Conservation (phyloP, 2,888 invertebrate genomes). For the Lomographa bimaculata region DNA sequence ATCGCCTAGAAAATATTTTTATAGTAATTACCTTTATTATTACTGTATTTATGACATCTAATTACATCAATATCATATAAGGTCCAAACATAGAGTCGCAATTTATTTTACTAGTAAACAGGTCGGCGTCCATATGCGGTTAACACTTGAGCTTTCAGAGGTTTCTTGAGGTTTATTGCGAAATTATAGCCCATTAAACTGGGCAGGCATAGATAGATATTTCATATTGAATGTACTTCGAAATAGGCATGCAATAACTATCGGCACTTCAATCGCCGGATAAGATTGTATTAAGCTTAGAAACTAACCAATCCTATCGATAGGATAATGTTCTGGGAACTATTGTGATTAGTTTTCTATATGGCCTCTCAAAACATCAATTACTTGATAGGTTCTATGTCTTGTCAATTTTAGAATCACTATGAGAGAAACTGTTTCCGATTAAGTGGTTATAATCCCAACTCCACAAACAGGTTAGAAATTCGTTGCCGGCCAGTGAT, state of each 20-base stretch:
- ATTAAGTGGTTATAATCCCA: too few species aligned
- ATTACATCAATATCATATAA: constrained; percentile 7
- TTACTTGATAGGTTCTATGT: background rate
- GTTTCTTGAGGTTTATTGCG: constrained; percentile 26
- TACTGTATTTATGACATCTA: background rate
- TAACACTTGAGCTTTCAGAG: constrained; percentile 32
- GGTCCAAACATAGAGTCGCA: too few species aligned
- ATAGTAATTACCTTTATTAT: background rate
- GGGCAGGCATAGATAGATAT: constrained; percentile 18
- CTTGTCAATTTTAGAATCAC: too few species aligned
- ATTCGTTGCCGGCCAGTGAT: too few species aligned
- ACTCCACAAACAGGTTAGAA: too few species aligned
- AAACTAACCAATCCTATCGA: too few species aligned
- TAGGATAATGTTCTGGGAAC: too few species aligned
- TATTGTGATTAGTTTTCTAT: too few species aligned
- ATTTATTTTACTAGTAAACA: too few species aligned
- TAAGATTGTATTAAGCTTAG: too few species aligned
- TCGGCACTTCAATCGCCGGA: background rate
- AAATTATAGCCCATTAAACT: constrained; percentile 24
- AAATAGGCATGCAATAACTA: constrained; percentile 11
- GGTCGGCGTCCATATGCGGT: constrained; percentile 33
- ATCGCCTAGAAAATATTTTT: constrained; percentile 1
- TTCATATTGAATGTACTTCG: constrained; percentile 19
- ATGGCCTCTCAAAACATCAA: too few species aligned
- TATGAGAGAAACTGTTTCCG: too few species aligned